These are phyloP conservation scores for Coenonympha arcania DNA, from an alignment of 2,888 invertebrate species.

Conservation along the genomic window DNA sequence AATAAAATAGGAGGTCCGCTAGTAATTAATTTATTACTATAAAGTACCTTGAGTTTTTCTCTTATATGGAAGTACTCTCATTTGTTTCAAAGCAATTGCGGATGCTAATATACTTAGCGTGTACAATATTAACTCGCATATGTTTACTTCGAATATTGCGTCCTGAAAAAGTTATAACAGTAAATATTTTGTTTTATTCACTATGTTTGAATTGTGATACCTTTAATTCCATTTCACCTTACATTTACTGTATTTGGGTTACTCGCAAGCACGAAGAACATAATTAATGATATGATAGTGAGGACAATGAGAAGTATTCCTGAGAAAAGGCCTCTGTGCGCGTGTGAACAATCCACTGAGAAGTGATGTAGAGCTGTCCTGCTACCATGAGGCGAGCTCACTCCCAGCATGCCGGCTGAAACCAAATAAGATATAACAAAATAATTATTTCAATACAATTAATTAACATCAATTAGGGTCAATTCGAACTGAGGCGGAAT, in stretches of 20 bases:
- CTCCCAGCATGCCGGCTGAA: constrained; percentile 74
- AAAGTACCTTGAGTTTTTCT: constrained; percentile 67
- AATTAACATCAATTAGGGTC: too few relatives aligned
- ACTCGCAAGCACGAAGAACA: constrained; percentile 89
- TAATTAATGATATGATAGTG: constrained; percentile 88
- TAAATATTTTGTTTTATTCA: constrained; percentile 3
- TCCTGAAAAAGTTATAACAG: constrained; percentile 46
- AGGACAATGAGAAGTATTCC: constrained; percentile 85
- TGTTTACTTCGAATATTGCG: constrained; percentile 82
- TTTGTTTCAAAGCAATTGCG: constrained; percentile 78
- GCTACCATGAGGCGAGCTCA: constrained; percentile 60
- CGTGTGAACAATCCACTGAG: constrained; percentile 88
- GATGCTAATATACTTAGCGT: constrained; percentile 77
- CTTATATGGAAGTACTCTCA: constrained; percentile 80
- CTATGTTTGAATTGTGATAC: not conserved
- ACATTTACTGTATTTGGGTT: constrained; percentile 75
- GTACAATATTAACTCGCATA: constrained; percentile 84
- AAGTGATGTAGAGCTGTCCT: constrained; percentile 76
- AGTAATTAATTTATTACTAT: too few relatives aligned
- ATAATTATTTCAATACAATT: not conserved
- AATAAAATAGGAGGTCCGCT: too few relatives aligned
- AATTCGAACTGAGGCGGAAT: too few relatives aligned
- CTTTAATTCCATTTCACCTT: constrained; percentile 30
- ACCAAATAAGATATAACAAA: too few relatives aligned
- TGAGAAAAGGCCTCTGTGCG: constrained; percentile 83